phyloP scores from a whole-genome alignment of 2,888 invertebrate genomes.

The Rugalucina vietnamica region DNA sequence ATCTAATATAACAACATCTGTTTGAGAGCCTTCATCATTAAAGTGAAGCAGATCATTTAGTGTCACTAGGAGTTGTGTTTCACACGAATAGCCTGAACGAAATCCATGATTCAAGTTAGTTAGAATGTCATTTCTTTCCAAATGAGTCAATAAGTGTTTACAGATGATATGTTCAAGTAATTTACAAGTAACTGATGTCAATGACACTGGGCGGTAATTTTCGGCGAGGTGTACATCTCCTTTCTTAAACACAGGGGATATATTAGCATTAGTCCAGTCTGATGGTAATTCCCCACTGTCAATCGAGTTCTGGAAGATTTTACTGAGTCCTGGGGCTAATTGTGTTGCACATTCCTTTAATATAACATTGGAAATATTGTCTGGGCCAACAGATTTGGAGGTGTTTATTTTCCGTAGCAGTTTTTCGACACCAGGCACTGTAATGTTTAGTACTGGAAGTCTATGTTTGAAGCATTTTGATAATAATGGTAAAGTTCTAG shows the following conservation, averaged over 20 bases:
- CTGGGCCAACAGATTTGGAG: neutral
- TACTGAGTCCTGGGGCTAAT: neutral
- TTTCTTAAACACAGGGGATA: constrained; percentile 13
- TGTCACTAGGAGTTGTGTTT: constrained; percentile 14
- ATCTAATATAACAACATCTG: constrained; percentile 14
- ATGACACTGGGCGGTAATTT: constrained; percentile 11
- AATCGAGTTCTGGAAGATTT: constrained; percentile 15
- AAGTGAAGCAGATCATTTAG: constrained; percentile 4
- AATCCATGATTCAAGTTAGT: constrained; percentile 28
- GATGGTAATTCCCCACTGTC: constrained; percentile 3
- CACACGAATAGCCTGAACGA: constrained; percentile 10
- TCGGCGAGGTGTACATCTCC: constrained; percentile 7
- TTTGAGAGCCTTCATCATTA: constrained; percentile 5
- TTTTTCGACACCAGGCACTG: neutral
- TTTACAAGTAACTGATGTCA: constrained; percentile 19
- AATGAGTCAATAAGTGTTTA: constrained; percentile 47
- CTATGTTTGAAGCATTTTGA: neutral
- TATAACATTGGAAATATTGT: neutral
- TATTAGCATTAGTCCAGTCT: constrained; percentile 30
- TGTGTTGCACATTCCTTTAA: neutral
- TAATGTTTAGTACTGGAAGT: neutral
- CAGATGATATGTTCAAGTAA: constrained; percentile 30
- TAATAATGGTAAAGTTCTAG: neutral
- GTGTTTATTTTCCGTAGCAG: neutral
- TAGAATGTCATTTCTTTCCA: constrained; percentile 20